Percentiles rank a stretch among this genome's conserved stretches.
Evolutionary conservation across 2,113 vertebrate species (phyloP).

Genomic region (Ancistrus triradiatus): DNA sequence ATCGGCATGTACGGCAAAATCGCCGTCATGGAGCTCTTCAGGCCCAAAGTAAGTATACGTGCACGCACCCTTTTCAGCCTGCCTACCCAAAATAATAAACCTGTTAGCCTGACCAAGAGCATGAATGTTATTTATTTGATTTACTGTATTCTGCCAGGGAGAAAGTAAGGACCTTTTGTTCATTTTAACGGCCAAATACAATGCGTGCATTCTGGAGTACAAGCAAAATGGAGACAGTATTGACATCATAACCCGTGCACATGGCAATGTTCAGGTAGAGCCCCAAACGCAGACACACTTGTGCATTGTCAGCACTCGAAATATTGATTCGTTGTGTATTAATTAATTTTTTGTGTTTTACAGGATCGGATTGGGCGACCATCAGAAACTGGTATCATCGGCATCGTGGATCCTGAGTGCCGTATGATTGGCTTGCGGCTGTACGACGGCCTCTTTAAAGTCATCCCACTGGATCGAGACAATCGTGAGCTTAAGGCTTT

Average conservation of each 20-base stretch:
- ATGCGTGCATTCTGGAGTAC: conserved; percentile 96
- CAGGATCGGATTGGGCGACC: conserved; percentile 97
- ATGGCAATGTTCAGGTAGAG: conserved; percentile 92
- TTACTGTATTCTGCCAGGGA: conserved; percentile 77
- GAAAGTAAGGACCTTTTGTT: conserved; percentile 96
- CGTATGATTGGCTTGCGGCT: conserved; percentile 95
- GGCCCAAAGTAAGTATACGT: conserved; percentile 81
- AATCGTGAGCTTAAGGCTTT: conserved; percentile 97
- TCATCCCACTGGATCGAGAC: conserved; percentile 92
- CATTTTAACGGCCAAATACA: conserved; percentile 96
- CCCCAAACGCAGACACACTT: neutral
- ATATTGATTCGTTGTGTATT: neutral
- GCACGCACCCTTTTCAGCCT: neutral
- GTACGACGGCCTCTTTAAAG: conserved; percentile 95
- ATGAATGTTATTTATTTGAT: too few relatives aligned
- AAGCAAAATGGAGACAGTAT: conserved; percentile 96
- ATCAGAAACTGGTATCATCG: conserved; percentile 95
- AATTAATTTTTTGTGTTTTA: neutral
- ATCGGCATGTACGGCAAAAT: conserved; percentile 98
- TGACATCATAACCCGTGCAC: conserved; percentile 94
- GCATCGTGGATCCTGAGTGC: conserved; percentile 96
- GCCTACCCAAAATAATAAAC: too few relatives aligned
- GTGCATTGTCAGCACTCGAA: neutral
- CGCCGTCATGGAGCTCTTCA: conserved; percentile 95
- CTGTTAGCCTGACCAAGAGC: too few relatives aligned